Conservation (phyloP, 2,888 invertebrate species). For the Melanostoma scalare region DNA sequence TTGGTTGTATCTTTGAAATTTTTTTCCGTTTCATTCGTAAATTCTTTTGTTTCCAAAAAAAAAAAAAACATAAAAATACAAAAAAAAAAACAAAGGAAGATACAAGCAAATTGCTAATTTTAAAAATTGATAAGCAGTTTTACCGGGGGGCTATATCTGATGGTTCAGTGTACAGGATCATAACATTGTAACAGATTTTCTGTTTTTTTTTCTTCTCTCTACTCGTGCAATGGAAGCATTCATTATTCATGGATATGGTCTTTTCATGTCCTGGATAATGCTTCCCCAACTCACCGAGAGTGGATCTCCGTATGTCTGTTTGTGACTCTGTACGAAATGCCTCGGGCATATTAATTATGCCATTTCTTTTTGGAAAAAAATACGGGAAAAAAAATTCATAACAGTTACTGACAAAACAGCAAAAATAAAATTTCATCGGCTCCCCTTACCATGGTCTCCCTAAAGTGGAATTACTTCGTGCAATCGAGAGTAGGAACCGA, state of each 20-base stretch:
- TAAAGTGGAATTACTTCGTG: conserved; percentile 27
- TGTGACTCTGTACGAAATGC: conserved; percentile 63
- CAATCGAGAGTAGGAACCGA: conserved; percentile 24
- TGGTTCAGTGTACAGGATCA: conserved; percentile 49
- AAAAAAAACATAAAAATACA: too few species aligned
- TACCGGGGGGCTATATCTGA: conserved; percentile 26
- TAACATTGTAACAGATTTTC: conserved; percentile 64
- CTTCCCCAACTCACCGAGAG: conserved; percentile 19
- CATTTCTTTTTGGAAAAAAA: conserved; percentile 51
- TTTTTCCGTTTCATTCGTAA: conserved; percentile 9
- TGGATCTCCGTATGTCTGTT: conserved; percentile 35
- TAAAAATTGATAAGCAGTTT: conserved; percentile 41
- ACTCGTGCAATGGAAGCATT: conserved; percentile 48
- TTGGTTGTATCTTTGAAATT: neutral
- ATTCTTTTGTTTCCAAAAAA: too few species aligned
- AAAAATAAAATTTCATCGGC: conserved; percentile 55
- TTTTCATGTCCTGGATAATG: conserved; percentile 76
- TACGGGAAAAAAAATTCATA: conserved; percentile 25
- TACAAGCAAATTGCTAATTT: conserved; percentile 46
- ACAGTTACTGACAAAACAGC: conserved; percentile 67
- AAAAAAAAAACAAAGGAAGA: neutral
- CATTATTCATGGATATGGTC: conserved; percentile 78
- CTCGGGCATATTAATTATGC: conserved; percentile 70
- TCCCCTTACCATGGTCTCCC: conserved; percentile 3
- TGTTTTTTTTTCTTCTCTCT: conserved; percentile 25